Evolutionary conservation across 1,140 invertebrate genomes (phyloP).

Genomic region (Epicauta chinensis): DNA sequence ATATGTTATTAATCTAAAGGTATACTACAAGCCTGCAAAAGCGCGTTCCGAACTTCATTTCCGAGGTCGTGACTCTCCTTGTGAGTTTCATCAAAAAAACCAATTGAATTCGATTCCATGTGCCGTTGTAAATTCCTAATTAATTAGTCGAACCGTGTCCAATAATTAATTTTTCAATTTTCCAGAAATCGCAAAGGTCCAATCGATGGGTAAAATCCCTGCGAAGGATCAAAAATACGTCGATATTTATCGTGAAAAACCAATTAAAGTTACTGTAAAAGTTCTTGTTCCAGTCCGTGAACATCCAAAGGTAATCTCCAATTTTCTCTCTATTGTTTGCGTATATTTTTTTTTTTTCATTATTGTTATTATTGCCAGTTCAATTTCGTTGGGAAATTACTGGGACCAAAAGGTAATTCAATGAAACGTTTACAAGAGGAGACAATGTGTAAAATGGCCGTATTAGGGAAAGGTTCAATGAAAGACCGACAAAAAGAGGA

Average conservation of each 20-base stretch:
- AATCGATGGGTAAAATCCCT: constrained; percentile 4
- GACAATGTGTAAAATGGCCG: constrained; percentile 90
- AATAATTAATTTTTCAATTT: background rate
- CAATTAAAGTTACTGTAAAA: constrained; percentile 72
- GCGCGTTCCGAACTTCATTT: too few relatives aligned
- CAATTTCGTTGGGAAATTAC: constrained; percentile 87
- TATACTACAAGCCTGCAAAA: too few relatives aligned
- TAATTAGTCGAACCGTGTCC: too few relatives aligned
- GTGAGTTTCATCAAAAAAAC: too few relatives aligned
- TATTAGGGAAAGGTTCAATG: constrained; percentile 85
- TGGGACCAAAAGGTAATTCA: constrained; percentile 87
- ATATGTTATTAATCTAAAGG: too few relatives aligned
- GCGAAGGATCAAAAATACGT: constrained; percentile 15
- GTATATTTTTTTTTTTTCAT: too few relatives aligned
- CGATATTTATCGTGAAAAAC: constrained; percentile 56
- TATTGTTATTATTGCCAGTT: constrained; percentile 62
- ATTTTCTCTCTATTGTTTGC: background rate
- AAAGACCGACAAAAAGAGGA: constrained; percentile 78
- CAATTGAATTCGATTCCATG: too few relatives aligned
- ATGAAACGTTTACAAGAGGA: constrained; percentile 86
- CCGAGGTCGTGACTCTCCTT: too few relatives aligned
- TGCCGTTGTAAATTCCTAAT: too few relatives aligned
- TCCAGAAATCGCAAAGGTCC: constrained; percentile 10
- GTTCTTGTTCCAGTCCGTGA: constrained; percentile 74
- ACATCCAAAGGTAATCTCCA: constrained; percentile 69